These are phyloP conservation scores for Leptopterna dolabrata DNA, from an alignment of 2,888 invertebrate genomes.

Conservation along the genomic window DNA sequence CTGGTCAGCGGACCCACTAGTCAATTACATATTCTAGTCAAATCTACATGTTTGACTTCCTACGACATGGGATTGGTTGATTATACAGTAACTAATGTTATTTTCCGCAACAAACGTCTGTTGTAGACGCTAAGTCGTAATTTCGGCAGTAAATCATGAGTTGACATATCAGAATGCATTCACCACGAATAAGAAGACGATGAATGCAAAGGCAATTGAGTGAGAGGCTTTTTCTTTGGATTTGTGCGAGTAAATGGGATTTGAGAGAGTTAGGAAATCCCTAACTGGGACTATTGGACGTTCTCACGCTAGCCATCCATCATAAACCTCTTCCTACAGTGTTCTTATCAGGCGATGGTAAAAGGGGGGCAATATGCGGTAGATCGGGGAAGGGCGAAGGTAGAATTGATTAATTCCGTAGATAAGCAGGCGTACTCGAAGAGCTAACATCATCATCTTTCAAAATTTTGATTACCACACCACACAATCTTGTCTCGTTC, in stretches of 20 bases:
- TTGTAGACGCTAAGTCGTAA: too few species aligned
- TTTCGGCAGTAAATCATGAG: too few species aligned
- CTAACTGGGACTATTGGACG: constrained; percentile 28
- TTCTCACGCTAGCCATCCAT: constrained; percentile 39
- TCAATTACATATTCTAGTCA: too few species aligned
- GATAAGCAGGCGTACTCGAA: not conserved
- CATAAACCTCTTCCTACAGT: constrained; percentile 22
- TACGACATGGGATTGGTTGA: too few species aligned
- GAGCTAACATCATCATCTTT: not conserved
- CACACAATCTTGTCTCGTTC: not conserved
- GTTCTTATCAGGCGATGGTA: not conserved
- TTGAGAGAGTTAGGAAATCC: not conserved
- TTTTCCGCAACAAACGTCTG: too few species aligned
- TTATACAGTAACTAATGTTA: too few species aligned
- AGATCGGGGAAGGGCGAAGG: not conserved
- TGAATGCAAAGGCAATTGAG: constrained; percentile 30
- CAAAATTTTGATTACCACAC: not conserved
- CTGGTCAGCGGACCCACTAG: too few species aligned
- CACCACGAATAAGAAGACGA: not conserved
- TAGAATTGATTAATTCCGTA: not conserved
- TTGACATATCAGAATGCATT: too few species aligned
- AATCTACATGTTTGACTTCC: too few species aligned
- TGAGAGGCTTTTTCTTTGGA: not conserved
- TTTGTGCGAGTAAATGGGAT: constrained; percentile 18
- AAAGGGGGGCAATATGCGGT: not conserved